Evolutionary conservation across 2,797 vertebrate genomes (phyloP), one percentile per base, ranked within the genome.

Genomic region (Salmo trutta): DNA sequence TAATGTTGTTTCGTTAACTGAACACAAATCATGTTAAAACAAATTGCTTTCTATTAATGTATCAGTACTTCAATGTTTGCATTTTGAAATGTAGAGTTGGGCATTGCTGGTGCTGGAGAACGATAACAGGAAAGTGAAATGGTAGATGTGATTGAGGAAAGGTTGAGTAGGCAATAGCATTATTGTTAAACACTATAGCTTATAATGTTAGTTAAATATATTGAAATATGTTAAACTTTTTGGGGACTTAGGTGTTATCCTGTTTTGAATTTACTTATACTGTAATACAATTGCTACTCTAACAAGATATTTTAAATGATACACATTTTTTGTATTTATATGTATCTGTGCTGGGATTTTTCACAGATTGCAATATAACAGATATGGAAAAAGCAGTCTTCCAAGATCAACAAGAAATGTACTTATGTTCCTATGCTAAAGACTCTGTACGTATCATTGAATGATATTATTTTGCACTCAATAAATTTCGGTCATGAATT

Each of bases 281-380:
- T 79, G 69, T 71, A n/a, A 76, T 85, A 52, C 84, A 80, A 73
- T 75, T 86, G 78, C 69, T 12, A 81, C 84, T 79, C 77, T 82
- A 85, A 80, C 79, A 71, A 76, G 47, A 76, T 90, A 79, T 81
- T 27, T 64, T 64, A 27, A 73, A 82, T 67, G 52, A 67, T 87
- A 70, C 73, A 84, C 79, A 85, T 62, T 8, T 82, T 82, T 73
- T 83, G 24, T 90, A 88, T 92, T 90, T 92, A 88, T 89, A 86
- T 85, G 69, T 81, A 83, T 93, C 91, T 93, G 91, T 94, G 93
- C 91, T 12, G 91, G 91, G 74, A 83, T 89, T 90, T 89, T 90
- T 93, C 91, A 92, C 36, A 36, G 36, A 36, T 36, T 36, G 36
- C 36, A 36, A 7, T 36, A 36, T 36, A 36, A 36, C 36, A 36